phyloP scores from a whole-genome alignment of 2,113 vertebrate genomes.

The Leiothrix lutea region DNA sequence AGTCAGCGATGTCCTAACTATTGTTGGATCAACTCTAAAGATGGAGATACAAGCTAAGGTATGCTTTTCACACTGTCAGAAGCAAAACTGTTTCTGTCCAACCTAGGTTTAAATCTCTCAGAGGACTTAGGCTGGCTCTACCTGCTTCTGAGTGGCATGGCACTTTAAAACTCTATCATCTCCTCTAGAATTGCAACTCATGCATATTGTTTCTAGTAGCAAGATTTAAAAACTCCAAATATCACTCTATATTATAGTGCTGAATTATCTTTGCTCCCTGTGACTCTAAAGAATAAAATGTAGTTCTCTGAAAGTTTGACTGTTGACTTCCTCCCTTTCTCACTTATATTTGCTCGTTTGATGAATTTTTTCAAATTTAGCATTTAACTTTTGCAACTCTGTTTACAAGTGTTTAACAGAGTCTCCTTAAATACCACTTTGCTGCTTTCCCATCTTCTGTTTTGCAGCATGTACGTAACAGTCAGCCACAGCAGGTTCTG shows the following conservation, averaged over 20 bases:
- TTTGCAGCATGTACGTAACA: background rate
- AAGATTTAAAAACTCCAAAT: background rate
- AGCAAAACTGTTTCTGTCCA: background rate
- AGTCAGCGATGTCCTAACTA: slow-evolving; percentile 85
- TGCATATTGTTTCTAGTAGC: background rate
- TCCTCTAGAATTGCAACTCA: background rate
- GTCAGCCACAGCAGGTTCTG: background rate
- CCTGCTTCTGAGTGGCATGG: background rate
- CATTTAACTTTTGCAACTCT: background rate
- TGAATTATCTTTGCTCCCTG: background rate
- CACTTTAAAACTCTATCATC: background rate
- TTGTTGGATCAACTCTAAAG: slow-evolving; percentile 88
- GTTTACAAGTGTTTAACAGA: background rate
- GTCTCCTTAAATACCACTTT: background rate
- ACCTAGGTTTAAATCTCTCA: background rate
- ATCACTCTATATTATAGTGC: background rate
- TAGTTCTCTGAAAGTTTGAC: background rate
- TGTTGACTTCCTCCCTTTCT: background rate
- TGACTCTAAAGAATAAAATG: background rate
- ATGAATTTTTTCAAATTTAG: background rate
- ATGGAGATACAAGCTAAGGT: slow-evolving; percentile 96
- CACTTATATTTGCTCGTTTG: background rate
- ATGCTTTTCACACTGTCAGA: background rate
- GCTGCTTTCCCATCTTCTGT: background rate
- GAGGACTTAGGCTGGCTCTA: background rate